phyloP scores from a whole-genome alignment of 2,113 vertebrate species.

The Xenopus borealis region DNA sequence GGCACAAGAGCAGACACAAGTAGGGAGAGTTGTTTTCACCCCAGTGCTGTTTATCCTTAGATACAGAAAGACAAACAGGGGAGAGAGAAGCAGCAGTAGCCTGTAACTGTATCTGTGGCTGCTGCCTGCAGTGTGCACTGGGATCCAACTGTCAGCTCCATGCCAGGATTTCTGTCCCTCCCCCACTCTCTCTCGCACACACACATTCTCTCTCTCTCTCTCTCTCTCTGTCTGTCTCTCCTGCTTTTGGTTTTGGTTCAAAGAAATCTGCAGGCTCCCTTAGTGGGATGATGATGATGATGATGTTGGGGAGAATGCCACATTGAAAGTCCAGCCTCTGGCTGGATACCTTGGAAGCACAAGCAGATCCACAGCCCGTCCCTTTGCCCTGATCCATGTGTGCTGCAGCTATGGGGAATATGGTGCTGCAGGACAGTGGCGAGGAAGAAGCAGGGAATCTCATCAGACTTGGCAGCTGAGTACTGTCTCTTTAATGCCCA shows the following conservation, averaged over 20 bases:
- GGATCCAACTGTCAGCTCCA: slow-evolving; percentile 45
- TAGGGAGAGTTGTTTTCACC: not conserved
- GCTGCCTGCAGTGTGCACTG: slow-evolving; percentile 1
- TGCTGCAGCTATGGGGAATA: slow-evolving; percentile 7
- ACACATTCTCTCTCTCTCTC: slow-evolving; percentile 48
- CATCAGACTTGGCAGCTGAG: slow-evolving; percentile 12
- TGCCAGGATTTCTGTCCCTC: slow-evolving; percentile 53
- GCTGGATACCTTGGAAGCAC: not conserved
- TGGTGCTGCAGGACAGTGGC: slow-evolving; percentile 11
- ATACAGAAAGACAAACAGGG: not conserved
- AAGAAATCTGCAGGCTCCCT: slow-evolving; percentile 69
- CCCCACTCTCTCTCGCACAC: slow-evolving; percentile 53
- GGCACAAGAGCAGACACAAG: not conserved
- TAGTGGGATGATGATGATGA: slow-evolving; percentile 47
- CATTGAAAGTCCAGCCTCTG: slow-evolving; percentile 22
- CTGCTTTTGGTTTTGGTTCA: slow-evolving; percentile 74
- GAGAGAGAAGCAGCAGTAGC: not conserved
- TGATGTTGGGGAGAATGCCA: slow-evolving; percentile 7
- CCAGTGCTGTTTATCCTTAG: not conserved
- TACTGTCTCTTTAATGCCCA: not conserved
- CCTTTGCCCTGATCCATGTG: not conserved
- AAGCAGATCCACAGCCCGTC: not conserved
- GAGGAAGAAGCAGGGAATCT: slow-evolving; percentile 21
- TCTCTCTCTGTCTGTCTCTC: slow-evolving; percentile 22
- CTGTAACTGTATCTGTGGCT: not conserved